Percentiles rank a stretch among this genome's conserved stretches.
Evolutionary conservation across 1,140 invertebrate species (phyloP).

Genomic region (Brachionus angularis): DNA sequence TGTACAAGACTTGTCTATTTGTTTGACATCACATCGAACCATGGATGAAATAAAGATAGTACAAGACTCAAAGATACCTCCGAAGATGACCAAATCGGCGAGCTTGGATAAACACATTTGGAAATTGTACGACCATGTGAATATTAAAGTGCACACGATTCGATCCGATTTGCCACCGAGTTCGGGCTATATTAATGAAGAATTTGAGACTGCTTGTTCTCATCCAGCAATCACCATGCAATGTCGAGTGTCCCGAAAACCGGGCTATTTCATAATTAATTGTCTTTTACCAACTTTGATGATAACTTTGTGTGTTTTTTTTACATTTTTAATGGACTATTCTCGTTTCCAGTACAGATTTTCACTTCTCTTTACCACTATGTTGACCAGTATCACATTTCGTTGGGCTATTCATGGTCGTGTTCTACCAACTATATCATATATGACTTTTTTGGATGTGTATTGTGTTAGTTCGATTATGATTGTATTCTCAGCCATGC

Average conservation of each 20-base stretch:
- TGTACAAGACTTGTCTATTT: conserved; percentile 25
- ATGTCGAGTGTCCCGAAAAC: conserved; percentile 13
- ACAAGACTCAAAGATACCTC: background rate
- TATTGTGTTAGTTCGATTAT: conserved; percentile 18
- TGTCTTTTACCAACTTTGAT: conserved; percentile 4
- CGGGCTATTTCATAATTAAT: conserved; percentile 12
- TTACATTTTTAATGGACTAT: conserved; percentile 32
- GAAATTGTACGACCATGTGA: conserved; percentile 19
- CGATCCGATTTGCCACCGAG: background rate
- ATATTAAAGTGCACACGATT: background rate
- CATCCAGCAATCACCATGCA: conserved; percentile 20
- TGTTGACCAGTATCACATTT: conserved; percentile 29
- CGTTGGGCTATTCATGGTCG: conserved; percentile 24
- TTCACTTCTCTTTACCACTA: conserved; percentile 21
- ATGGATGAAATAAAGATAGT: conserved; percentile 9
- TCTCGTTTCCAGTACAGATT: conserved; percentile 12
- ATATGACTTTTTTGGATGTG: conserved; percentile 8
- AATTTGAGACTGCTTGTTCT: conserved; percentile 16
- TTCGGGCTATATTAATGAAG: background rate
- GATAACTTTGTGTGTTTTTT: conserved; percentile 29
- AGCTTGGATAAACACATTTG: conserved; percentile 23
- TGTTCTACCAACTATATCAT: conserved; percentile 17
- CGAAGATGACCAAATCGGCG: conserved; percentile 13
- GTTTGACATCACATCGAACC: conserved; percentile 11
- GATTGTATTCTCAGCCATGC: conserved; percentile 20